Conservation (phyloP, 2,113 vertebrate species). For the Chionomys nivalis region DNA sequence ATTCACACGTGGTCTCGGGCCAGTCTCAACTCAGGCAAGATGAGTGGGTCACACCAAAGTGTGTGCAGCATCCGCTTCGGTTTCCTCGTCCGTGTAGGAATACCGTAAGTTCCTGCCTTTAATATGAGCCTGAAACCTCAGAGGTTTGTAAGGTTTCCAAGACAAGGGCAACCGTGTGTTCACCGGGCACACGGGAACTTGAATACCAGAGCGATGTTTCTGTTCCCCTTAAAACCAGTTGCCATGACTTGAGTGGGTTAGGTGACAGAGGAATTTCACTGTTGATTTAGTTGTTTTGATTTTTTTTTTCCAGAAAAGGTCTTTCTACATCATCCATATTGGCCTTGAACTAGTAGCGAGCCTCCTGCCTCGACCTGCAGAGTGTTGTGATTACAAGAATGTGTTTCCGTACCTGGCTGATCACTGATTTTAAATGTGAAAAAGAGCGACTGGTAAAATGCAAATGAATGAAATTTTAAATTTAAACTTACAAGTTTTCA, state of each 20-base stretch:
- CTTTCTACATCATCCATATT: not conserved
- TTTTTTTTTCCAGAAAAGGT: not conserved
- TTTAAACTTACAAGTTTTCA: not conserved
- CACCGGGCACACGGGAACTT: not conserved
- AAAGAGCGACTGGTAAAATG: not conserved
- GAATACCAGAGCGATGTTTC: not conserved
- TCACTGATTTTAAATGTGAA: not conserved
- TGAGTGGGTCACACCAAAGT: no score
- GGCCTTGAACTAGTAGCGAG: not conserved
- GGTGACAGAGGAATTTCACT: not conserved
- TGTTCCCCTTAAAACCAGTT: not conserved
- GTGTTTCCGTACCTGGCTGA: not conserved
- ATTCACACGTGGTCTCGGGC: not conserved
- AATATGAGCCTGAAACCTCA: not conserved
- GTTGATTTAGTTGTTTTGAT: not conserved
- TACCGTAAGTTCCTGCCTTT: not conserved
- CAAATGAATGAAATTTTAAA: not conserved
- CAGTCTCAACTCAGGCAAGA: rapidly evolving
- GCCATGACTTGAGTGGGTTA: not conserved
- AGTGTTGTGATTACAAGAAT: not conserved
- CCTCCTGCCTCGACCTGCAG: not conserved
- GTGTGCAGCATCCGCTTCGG: rapidly evolving
- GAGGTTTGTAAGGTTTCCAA: not conserved
- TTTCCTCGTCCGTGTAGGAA: not conserved
- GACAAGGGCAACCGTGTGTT: not conserved